Conservation (phyloP, 2,797 vertebrate genomes). For the Prionace glauca region DNA sequence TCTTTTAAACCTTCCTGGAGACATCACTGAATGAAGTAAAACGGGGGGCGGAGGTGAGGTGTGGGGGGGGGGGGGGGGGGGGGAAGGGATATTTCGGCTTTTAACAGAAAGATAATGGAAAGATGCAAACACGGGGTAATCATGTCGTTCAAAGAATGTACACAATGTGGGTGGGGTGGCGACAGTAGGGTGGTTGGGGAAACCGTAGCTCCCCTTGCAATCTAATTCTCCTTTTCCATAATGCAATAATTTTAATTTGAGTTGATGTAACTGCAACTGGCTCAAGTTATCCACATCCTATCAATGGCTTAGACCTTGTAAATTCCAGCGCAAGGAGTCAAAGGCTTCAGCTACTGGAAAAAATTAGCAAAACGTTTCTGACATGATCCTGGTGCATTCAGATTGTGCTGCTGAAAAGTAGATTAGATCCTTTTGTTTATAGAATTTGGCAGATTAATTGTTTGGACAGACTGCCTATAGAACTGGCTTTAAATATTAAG, state of each 20-base stretch:
- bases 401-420: slow-evolving; percentile 3
- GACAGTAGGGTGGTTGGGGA: not conserved
- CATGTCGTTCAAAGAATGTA: not conserved
- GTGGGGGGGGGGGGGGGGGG: too few species aligned
- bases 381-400: slow-evolving; percentile 36
- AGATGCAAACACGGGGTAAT: not conserved
- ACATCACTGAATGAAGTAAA: not conserved
- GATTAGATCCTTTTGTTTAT: slow-evolving; percentile 24
- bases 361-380: slow-evolving; percentile 23
- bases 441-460: slow-evolving; percentile 18
- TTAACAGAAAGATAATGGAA: not conserved
- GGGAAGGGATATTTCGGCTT: not conserved
- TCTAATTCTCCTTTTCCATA: slow-evolving; percentile 24
- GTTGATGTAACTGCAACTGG: slow-evolving; percentile 14
- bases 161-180: not conserved
- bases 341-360: slow-evolving; percentile 33
- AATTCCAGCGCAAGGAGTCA: not conserved
- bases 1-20: not conserved
- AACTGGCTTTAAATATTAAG: not conserved
- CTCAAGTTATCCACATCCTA: slow-evolving; percentile 15
- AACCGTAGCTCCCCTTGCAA: not conserved
- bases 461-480: not conserved
- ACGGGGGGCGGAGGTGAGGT: too few species aligned
- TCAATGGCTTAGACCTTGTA: not conserved
- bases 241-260: slow-evolving; percentile 28